phyloP scores from a whole-genome alignment of 2,797 vertebrate species.

The Gallinago solitaria region DNA sequence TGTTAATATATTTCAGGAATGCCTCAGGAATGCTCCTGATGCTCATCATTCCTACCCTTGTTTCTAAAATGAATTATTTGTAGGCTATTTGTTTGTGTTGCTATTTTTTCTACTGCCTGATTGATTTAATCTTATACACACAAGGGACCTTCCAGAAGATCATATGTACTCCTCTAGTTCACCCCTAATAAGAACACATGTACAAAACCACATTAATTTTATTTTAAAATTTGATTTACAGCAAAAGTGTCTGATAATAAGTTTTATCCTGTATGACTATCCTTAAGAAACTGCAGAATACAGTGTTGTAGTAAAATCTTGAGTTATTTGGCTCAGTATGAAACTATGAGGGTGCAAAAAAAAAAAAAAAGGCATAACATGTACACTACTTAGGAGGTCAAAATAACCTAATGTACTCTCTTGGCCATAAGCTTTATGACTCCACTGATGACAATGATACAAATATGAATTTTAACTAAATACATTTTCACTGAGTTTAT shows the following conservation, averaged over 20 bases:
- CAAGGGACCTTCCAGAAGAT: background rate
- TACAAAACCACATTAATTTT: background rate
- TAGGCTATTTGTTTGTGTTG: background rate
- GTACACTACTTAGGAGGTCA: background rate
- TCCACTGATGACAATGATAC: background rate
- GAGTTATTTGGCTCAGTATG: background rate
- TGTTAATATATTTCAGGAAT: background rate
- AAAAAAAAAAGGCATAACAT: background rate
- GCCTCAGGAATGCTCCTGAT: background rate
- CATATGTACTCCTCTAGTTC: fast-evolving
- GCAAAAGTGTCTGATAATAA: background rate
- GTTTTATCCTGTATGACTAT: background rate
- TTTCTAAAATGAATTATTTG: background rate
- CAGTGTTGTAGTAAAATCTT: background rate
- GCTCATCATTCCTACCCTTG: background rate
- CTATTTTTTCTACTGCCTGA: background rate
- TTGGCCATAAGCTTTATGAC: background rate
- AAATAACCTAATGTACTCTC: background rate
- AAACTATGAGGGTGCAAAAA: background rate
- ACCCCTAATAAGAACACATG: background rate
- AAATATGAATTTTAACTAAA: background rate
- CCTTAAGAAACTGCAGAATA: background rate
- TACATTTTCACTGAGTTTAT: background rate
- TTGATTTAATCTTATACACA: background rate
- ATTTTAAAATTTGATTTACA: background rate